Base-by-base conservation (phyloP, 2,113 vertebrate species). In the Platycercus adscitus region DNA sequence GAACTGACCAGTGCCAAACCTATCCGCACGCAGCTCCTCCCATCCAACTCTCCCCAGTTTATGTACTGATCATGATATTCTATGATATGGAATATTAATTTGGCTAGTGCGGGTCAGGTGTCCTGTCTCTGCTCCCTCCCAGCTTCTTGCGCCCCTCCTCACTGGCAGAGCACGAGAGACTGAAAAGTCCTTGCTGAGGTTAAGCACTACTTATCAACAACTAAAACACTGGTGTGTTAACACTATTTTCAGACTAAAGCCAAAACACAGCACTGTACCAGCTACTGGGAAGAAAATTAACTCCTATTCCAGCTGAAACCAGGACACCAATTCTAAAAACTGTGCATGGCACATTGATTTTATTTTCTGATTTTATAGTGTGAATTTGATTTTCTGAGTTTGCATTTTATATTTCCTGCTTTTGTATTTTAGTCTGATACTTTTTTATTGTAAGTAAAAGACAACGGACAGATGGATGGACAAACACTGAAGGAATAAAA, bases 141-240 rank as follows among this genome's bases (percentile, higher is more conserved):
- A 1, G 16, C 17, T 80, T 31, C 44, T 52, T 35, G 60, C 52
- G 50, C 33, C 58, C 44, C 19, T 66, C 52, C 13, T 60, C 6
- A 12, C 23, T 66, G 60, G 33, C 28, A 73, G 33, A 73, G 24
- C 52, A 16, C 13, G 28, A 68, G 33, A 72, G n/a, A 60, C 60
- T 21, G 24, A 73, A 72, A 60, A 60, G n/a, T 55, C 17, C 39
- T 47, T 52, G 39, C 52, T 80, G 2, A 25, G 33, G 52, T 9
- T 35, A 25, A 60, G 52, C 28, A 60, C n/a, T 35, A n/a, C 81
- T 46, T n/a, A 72, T 29, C 28, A 73, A 58, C 35, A 44, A 35
- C 19, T n/a, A 52, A 79, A 73, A 9, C 44, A 80, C 5, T 17
- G 44, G 16, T 0, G 0, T 10, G 21, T 72, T 41, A 66, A 26